Conservation (phyloP, 1,140 invertebrate genomes). For the Cecropterus lyciades region DNA sequence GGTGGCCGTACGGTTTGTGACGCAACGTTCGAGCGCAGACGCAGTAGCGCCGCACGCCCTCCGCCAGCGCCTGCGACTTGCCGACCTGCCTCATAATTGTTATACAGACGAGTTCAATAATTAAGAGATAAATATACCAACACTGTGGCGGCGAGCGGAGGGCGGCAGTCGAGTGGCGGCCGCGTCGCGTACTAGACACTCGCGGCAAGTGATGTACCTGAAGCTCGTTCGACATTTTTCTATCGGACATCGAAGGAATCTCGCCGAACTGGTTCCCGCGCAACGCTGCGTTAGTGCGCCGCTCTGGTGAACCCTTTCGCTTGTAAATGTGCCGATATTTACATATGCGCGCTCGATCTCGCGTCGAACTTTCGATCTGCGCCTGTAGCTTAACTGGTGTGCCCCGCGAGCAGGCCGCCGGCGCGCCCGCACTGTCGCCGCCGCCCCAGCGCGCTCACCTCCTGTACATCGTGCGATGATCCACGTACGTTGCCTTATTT, state of each 20-base stretch:
- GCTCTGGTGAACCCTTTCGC: slow-evolving; percentile 83
- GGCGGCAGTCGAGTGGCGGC: slow-evolving; percentile 77
- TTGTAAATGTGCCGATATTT: slow-evolving; percentile 84
- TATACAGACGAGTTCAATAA: slow-evolving; percentile 81
- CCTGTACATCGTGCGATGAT: slow-evolving; percentile 76
- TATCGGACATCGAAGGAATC: slow-evolving; percentile 81
- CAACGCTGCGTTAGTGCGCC: slow-evolving; percentile 81
- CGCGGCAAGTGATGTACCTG: slow-evolving; percentile 73
- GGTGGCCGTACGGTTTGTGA: slow-evolving; percentile 51
- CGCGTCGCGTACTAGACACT: slow-evolving; percentile 74
- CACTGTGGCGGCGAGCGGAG: slow-evolving; percentile 70
- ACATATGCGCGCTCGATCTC: slow-evolving; percentile 82
- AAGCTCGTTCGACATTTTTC: slow-evolving; percentile 79
- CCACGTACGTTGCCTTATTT: slow-evolving; percentile 68
- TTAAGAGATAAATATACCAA: slow-evolving; percentile 82
- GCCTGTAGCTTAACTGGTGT: slow-evolving; percentile 62
- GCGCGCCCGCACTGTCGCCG: slow-evolving; percentile 52
- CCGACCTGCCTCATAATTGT: slow-evolving; percentile 75
- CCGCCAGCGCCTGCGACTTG: slow-evolving; percentile 56
- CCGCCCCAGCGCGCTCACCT: slow-evolving; percentile 73
- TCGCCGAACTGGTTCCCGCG: slow-evolving; percentile 82
- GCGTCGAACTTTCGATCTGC: slow-evolving; percentile 81
- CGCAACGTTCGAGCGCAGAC: slow-evolving; percentile 68
- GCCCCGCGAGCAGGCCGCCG: slow-evolving; percentile 55
- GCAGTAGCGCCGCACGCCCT: slow-evolving; percentile 69